These are phyloP conservation scores for Heliothis subflexa DNA, from an alignment of 1,140 invertebrate genomes.

Conservation along the genomic window DNA sequence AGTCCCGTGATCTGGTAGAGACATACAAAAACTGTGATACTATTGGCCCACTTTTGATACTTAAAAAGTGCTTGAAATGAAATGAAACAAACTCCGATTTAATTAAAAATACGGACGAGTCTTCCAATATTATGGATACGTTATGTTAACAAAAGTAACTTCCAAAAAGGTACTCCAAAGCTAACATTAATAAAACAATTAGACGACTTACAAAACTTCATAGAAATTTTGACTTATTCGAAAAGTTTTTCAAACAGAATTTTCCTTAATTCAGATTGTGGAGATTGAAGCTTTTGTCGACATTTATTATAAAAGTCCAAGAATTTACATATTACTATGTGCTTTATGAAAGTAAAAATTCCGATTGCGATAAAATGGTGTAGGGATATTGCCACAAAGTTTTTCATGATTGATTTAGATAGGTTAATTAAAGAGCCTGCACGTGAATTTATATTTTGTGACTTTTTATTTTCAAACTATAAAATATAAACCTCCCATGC, in stretches of 20 bases:
- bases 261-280: constrained; percentile 34
- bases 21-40: too few species aligned
- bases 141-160: not conserved
- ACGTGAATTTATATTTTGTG: too few species aligned
- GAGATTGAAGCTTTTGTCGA: constrained; percentile 34
- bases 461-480: too few species aligned
- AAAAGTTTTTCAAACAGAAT: constrained; percentile 38
- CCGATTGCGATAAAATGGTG: not conserved
- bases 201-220: constrained; percentile 28
- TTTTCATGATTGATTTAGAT: not conserved
- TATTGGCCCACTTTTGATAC: too few species aligned
- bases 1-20: too few species aligned
- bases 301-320: constrained; percentile 37
- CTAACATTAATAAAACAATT: constrained; percentile 37
- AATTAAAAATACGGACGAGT: too few species aligned
- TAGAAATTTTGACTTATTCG: constrained; percentile 40
- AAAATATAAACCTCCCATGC: not conserved
- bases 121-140: too few species aligned
- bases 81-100: too few species aligned
- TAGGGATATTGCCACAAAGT: not conserved
- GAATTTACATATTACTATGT: constrained; percentile 34
- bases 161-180: constrained; percentile 21
- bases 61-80: too few species aligned
- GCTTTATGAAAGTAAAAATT: not conserved
- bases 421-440: too few species aligned